Evolutionary conservation across 2,888 invertebrate species (phyloP).

Genomic region (Eupithecia tripunctaria): DNA sequence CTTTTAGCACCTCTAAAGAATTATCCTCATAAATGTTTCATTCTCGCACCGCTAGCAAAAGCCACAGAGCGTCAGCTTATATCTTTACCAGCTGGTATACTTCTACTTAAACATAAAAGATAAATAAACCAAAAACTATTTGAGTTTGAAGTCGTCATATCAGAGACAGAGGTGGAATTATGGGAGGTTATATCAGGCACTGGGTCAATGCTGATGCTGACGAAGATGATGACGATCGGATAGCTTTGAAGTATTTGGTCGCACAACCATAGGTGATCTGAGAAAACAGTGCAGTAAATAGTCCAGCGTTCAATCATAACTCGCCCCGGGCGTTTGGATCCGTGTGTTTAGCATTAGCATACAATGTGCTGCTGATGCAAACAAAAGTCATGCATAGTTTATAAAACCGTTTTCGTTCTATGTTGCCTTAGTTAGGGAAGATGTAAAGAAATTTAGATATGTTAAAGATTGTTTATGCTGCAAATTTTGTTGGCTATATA

Average conservation of each 20-base stretch:
- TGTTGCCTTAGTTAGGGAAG: background rate
- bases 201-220: background rate
- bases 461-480: background rate
- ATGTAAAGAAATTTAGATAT: background rate
- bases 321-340: background rate
- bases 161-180: background rate
- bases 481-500: background rate
- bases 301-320: conserved; percentile 5
- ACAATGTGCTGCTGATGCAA: background rate
- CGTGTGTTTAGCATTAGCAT: background rate
- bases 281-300: background rate
- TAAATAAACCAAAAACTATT: background rate
- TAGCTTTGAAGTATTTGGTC: background rate
- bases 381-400: conserved; percentile 1
- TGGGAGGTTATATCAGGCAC: background rate
- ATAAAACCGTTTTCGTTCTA: conserved; percentile 7
- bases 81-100: background rate
- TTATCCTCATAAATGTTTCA: conserved; percentile 60
- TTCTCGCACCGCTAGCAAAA: conserved; percentile 44
- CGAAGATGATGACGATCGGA: background rate
- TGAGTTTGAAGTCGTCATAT: background rate
- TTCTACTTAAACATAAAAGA: background rate
- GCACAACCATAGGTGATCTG: background rate
- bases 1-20: conserved; percentile 51
- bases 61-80: conserved; percentile 3